These are phyloP conservation scores for Coreius guichenoti DNA, from an alignment of 2,797 vertebrate species.

Conservation along the genomic window DNA sequence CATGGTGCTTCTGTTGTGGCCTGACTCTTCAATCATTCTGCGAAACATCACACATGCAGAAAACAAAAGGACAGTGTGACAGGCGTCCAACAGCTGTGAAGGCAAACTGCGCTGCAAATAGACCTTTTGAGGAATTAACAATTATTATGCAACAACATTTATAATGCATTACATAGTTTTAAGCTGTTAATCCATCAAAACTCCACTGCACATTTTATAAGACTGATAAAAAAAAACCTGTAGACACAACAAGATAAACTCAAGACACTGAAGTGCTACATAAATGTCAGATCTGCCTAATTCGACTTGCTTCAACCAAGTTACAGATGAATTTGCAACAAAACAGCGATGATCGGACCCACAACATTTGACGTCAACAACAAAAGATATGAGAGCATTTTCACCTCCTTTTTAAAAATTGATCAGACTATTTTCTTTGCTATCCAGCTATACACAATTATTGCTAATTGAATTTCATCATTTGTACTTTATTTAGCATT, in stretches of 20 bases:
- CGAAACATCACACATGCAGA: conserved; percentile 74
- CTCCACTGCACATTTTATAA: neutral
- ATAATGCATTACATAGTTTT: neutral
- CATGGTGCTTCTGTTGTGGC: conserved; percentile 92
- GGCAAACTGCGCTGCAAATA: neutral
- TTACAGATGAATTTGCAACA: neutral
- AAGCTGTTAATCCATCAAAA: neutral
- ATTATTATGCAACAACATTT: neutral
- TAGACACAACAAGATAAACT: neutral
- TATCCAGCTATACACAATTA: neutral
- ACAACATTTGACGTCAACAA: neutral
- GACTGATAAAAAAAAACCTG: too few species aligned
- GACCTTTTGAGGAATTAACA: neutral
- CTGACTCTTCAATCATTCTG: conserved; percentile 98
- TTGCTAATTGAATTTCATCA: neutral
- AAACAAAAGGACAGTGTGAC: conserved; percentile 24
- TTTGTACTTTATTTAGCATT: neutral
- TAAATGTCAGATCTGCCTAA: neutral
- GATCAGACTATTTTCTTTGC: neutral
- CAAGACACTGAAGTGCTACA: neutral
- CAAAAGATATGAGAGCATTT: neutral
- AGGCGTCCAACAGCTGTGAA: neutral
- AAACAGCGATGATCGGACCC: neutral
- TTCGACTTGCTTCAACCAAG: neutral
- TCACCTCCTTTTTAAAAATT: neutral